Evolutionary conservation across 2,888 invertebrate species (phyloP).

Genomic region (Desoria tigrina): DNA sequence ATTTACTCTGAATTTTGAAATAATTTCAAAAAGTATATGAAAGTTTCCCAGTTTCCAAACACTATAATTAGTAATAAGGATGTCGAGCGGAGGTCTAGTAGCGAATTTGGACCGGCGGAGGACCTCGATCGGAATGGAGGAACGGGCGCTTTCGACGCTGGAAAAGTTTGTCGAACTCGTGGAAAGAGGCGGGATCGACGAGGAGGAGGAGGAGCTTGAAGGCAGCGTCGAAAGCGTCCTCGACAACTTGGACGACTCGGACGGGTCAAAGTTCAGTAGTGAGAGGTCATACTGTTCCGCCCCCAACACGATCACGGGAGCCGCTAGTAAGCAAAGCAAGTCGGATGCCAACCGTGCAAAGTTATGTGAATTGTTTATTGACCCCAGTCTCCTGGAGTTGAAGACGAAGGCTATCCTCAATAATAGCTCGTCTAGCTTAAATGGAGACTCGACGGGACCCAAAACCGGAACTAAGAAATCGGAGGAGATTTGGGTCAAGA

Average conservation of each 20-base stretch:
- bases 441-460: constrained; percentile 23
- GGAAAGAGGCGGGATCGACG: constrained; percentile 42
- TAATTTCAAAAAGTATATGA: too few species aligned
- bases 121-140: constrained; percentile 51
- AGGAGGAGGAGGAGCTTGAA: constrained; percentile 40
- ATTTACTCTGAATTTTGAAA: too few species aligned
- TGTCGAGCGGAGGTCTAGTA: constrained; percentile 43
- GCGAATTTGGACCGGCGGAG: constrained; percentile 46
- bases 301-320: constrained; percentile 19
- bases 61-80: constrained; percentile 3
- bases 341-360: constrained; percentile 43
- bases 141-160: constrained; percentile 47
- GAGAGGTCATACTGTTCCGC: constrained; percentile 15
- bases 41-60: too few species aligned
- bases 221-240: constrained; percentile 18
- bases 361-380: constrained; percentile 50
- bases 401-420: constrained; percentile 36
- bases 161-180: constrained; percentile 52
- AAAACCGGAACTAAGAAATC: constrained; percentile 42
- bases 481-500: constrained; percentile 52
- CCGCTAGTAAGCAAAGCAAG: constrained; percentile 31
- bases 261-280: constrained; percentile 14
- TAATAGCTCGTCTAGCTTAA: constrained; percentile 34
- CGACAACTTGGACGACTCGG: constrained; percentile 12
- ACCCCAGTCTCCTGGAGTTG: constrained; percentile 39